A percentile compares a stretch with the other conserved stretches of the same genome.
phyloP scores from a whole-genome alignment of 2,888 invertebrate species.

The Chloroclysta siterata region DNA sequence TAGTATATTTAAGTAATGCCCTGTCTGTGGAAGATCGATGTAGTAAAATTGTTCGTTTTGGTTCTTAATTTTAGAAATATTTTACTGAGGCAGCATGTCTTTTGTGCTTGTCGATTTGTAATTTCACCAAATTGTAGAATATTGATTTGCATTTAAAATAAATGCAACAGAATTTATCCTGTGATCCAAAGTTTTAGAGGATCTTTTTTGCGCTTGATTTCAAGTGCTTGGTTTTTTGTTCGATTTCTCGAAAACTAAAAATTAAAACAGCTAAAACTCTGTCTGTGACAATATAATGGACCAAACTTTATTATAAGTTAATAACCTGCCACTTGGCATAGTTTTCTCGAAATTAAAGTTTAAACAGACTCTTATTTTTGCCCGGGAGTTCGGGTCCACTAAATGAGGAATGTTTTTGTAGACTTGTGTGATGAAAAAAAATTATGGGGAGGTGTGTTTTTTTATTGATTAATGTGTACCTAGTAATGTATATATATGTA shows the following conservation, averaged over 20 bases:
- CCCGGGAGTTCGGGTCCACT: slow-evolving; percentile 17
- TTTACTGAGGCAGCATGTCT: slow-evolving; percentile 20
- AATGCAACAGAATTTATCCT: slow-evolving; percentile 21
- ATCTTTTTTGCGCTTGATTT: slow-evolving; percentile 19
- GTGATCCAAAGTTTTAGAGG: slow-evolving; percentile 22
- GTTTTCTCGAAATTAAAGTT: slow-evolving; percentile 18
- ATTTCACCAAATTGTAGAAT: slow-evolving; percentile 21
- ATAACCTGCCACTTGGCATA: slow-evolving; percentile 20
- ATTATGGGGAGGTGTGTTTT: slow-evolving; percentile 18
- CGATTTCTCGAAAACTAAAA: slow-evolving; percentile 23
- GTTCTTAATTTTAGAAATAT: slow-evolving; percentile 22
- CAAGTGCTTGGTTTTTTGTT: slow-evolving; percentile 23
- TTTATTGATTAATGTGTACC: slow-evolving; percentile 14
- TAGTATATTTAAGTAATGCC: slow-evolving; percentile 12
- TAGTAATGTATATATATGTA: slow-evolving; percentile 14
- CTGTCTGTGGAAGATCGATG: slow-evolving; percentile 14
- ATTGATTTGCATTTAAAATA: slow-evolving; percentile 18
- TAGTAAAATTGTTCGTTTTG: slow-evolving; percentile 16
- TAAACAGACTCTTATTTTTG: slow-evolving; percentile 15
- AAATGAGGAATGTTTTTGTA: slow-evolving; percentile 19
- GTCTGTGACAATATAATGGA: too few relatives aligned
- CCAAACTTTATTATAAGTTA: slow-evolving; percentile 19
- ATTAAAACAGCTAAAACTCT: slow-evolving; percentile 16
- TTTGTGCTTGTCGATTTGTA: slow-evolving; percentile 18
- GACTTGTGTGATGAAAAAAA: slow-evolving; percentile 14